Conservation (phyloP, 2,797 vertebrate genomes). For the Clarias fuscus region DNA sequence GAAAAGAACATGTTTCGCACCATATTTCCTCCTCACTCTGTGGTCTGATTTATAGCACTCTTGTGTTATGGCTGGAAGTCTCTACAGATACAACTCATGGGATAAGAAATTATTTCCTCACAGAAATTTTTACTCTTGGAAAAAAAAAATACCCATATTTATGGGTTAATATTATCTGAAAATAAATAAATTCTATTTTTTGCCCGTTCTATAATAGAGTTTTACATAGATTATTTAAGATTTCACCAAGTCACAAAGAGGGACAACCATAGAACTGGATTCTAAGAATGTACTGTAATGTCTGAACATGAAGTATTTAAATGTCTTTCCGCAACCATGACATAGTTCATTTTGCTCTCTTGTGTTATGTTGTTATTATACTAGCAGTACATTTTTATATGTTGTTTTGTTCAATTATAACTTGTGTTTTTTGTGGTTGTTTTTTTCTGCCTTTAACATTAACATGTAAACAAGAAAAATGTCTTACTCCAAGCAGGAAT, state of each 20-base stretch:
- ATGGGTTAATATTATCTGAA: not conserved
- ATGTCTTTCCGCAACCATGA: not conserved
- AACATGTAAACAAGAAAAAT: conserved; percentile 54
- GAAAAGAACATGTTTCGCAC: conserved; percentile 23
- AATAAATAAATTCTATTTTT: not conserved
- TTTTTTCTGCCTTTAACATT: conserved; percentile 42
- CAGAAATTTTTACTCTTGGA: not conserved
- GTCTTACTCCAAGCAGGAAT: conserved; percentile 62
- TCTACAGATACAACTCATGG: not conserved
- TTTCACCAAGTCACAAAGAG: not conserved
- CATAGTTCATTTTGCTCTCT: not conserved
- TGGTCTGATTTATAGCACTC: conserved; percentile 46
- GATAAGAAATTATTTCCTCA: not conserved
- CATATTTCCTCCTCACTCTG: conserved; percentile 32
- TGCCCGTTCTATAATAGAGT: not conserved
- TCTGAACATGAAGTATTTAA: not conserved
- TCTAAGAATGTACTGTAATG: not conserved
- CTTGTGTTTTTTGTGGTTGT: not conserved
- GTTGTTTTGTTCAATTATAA: not conserved
- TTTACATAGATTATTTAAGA: not conserved
- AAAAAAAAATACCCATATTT: not conserved
- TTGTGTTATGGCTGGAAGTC: conserved; percentile 29
- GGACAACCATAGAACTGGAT: not conserved
- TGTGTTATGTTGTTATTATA: not conserved
- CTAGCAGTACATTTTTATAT: not conserved